These are phyloP conservation scores for Phrynocephalus versicolor DNA, from an alignment of 2,113 vertebrate genomes.

Conservation along the genomic window DNA sequence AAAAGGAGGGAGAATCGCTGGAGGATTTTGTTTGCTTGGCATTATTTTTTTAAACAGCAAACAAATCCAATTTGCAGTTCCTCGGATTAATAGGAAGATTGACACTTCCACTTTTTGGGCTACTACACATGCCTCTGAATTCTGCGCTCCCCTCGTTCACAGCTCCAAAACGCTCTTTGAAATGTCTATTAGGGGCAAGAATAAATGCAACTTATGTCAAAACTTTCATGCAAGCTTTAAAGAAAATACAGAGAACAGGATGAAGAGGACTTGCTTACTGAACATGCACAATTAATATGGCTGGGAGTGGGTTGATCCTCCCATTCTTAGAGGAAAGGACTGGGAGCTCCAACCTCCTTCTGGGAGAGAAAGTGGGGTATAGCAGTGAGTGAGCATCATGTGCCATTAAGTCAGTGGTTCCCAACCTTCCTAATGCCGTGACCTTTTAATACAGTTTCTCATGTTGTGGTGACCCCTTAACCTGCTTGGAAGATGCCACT, in stretches of 20 bases:
- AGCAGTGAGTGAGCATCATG: no score
- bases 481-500: no score
- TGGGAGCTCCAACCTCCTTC: no score
- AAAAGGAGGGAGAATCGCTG: not conserved
- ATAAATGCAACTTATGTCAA: not conserved
- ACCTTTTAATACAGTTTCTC: no score
- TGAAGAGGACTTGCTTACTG: not conserved
- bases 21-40: not conserved
- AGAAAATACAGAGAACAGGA: not conserved
- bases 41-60: not conserved
- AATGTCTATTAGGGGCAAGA: not conserved
- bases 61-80: not conserved
- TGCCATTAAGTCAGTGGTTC: no score
- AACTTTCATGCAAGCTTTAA: not conserved
- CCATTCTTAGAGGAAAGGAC: not conserved
- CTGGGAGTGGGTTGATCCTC: not conserved
- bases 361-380: no score
- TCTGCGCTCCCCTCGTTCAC: not conserved
- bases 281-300: not conserved
- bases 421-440: no score
- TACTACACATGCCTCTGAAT: not conserved
- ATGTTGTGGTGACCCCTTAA: no score
- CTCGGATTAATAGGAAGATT: not conserved
- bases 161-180: not conserved
- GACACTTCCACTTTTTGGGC: not conserved